These are phyloP conservation scores for Gobio occitaniae DNA, from an alignment of 2,797 vertebrate genomes.

Conservation along the genomic window DNA sequence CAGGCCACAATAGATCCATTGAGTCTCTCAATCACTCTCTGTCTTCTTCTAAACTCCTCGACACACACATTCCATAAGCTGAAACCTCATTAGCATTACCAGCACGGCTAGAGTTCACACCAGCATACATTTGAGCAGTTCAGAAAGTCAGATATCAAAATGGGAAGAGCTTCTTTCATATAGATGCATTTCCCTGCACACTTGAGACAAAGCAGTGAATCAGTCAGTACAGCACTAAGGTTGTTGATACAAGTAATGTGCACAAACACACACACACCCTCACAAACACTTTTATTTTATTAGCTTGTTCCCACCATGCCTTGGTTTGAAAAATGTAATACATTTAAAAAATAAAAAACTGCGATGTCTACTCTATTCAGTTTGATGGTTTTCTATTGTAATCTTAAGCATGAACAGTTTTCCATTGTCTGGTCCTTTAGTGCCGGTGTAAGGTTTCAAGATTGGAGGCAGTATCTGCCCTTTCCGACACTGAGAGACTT, in stretches of 20 bases:
- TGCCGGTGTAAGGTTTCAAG: slow-evolving; percentile 6
- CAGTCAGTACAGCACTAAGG: background rate
- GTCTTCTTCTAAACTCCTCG: slow-evolving; percentile 53
- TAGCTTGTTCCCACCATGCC: background rate
- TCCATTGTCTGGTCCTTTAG: slow-evolving; percentile 5
- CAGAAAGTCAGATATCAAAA: background rate
- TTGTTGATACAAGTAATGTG: background rate
- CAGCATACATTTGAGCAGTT: background rate
- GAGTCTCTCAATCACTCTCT: slow-evolving; percentile 56
- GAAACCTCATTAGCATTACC: slow-evolving; percentile 50
- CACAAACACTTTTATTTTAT: no score
- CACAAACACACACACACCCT: no score
- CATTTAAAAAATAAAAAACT: background rate
- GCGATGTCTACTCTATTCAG: background rate
- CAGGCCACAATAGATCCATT: slow-evolving; percentile 55
- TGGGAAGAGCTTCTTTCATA: background rate
- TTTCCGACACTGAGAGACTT: slow-evolving; percentile 10
- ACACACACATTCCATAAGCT: slow-evolving; percentile 56
- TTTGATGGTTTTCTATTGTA: background rate
- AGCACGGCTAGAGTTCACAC: slow-evolving; percentile 12
- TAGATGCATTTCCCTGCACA: background rate
- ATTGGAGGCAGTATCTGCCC: background rate
- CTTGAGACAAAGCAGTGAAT: background rate
- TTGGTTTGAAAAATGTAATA: background rate
- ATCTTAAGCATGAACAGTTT: slow-evolving; percentile 30